Evolutionary conservation across 2,888 invertebrate species (phyloP), one percentile per base, ranked within the genome.

Genomic region (Drosophila atripex): DNA sequence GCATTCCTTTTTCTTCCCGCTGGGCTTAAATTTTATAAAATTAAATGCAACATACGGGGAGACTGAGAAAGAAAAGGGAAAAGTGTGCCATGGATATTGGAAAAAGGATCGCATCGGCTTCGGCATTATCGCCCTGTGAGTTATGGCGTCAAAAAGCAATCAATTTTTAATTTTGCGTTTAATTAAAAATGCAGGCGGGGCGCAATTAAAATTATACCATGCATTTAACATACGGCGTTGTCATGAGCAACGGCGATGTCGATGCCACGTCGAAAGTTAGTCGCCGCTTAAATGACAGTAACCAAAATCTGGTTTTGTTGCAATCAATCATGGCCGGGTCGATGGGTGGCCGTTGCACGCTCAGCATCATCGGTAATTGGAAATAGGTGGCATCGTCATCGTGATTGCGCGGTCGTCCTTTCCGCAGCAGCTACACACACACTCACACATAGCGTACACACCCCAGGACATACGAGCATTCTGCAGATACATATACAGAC

Each of bases 291-390:
- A 83, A 82, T 83, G 83, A 85, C 87, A 85, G 77, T 69, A 57
- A 87, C 83, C 83, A 85, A 83, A 83, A 87, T 87, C 83, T 83
- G 83, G 83, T 83, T 83, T 85, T 85, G 83, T 76, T 87, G 87
- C 83, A 83, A 83, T 83, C 83, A 83, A 83, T 83, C 83, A 83
- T 82, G 82, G 66, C 71, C 58, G 41, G 53, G 28, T 51, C 57
- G 46, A 50, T 58, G 25, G 54, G 38, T 35, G 32, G 32, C 12
- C 32, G 32, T 12, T 56, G 43, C 53, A 38, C 54, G 52, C 65
- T 53, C 72, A 73, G 50, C 77, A 80, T 80, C 78, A 77, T 65
- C 86, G 76, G 85, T 86, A 82, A 82, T 82, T 82, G 86, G 82
- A 82, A 82, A 86, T 86, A 80, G 82, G 86, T 82, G 85, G 86